Base-by-base conservation (phyloP, 2,113 vertebrate species). In the Bothrops jararaca region DNA sequence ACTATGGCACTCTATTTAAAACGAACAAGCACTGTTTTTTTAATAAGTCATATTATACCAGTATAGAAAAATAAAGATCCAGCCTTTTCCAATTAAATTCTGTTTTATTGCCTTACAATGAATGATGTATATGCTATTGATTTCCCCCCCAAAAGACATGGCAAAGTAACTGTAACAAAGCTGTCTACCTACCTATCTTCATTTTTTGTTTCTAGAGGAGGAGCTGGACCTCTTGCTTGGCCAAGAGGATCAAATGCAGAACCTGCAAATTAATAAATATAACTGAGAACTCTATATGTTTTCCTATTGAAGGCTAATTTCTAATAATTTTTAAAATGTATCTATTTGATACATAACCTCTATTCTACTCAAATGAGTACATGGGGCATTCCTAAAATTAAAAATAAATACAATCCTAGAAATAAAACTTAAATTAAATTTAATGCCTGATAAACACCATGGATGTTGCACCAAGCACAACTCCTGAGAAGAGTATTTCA, bases 211-310 rank as follows among this genome's bases (percentile, higher is more conserved):
- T 99, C 99, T 93, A 99, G 94, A 87, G 99, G 98, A 93, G 99
- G 98, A 80, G 98, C 98, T 24, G 99, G 98, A 88, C 99, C 99
- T 96, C 96, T 98, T 74, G 98, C 97, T 94, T 99, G 99, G 29
- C 98, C 98, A 92, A 99, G 97, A 58, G 98, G 98, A 96, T 99
- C 99, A 98, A 99, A 99, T 3, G 95, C 94, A 94, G 98, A 98
- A 92, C 98, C 99, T 99, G 94, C 52, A 97, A 94, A 95, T 92
- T 45, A 95, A 88, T 58, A 92, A 12, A 89, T 10, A 50, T 3
- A 13, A 87, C 3, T 95, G 52, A 90, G 90, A 92, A 95, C 11
- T 90, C 42, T 89, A 89, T 92, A 29, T 9, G 57, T 8, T 18
- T 93, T 69, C 42, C 57, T 89, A 48, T 50, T 45, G 54, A 23